Conservation (phyloP, 1,140 invertebrate species). For the Colletes latitarsis region DNA sequence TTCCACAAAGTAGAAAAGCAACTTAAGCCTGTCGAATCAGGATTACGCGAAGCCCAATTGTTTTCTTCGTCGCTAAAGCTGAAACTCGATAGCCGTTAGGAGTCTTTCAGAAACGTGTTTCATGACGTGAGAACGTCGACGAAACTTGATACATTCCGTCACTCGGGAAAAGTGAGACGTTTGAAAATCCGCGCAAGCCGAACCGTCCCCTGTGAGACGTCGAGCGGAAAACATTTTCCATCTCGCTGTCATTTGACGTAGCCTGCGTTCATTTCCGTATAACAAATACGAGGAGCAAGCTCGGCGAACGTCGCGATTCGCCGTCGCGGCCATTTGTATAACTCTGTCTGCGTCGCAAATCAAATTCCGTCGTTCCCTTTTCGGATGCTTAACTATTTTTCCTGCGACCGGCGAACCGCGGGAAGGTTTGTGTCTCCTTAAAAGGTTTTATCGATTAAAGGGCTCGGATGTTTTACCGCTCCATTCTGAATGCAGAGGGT, state of each 20-base stretch:
- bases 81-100: too few relatives aligned
- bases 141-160: neutral
- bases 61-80: too few relatives aligned
- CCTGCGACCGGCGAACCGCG: neutral
- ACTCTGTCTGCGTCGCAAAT: constrained; percentile 22
- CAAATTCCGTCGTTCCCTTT: constrained; percentile 27
- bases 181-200: neutral
- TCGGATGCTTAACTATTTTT: constrained; percentile 18
- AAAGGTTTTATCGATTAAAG: constrained; percentile 39
- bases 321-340: constrained; percentile 1
- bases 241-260: neutral
- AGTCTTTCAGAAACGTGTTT: too few relatives aligned
- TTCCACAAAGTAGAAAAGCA: too few relatives aligned
- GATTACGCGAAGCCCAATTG: too few relatives aligned
- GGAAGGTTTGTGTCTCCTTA: constrained; percentile 24
- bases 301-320: constrained; percentile 7
- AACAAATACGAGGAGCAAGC: neutral
- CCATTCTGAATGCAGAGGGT: neutral
- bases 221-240: constrained; percentile 5
- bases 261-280: neutral
- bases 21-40: too few relatives aligned
- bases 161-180: neutral
- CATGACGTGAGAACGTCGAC: too few relatives aligned
- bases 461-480: constrained; percentile 12
- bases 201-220: neutral